Evolutionary conservation across 2,888 invertebrate species (phyloP), one percentile per base, ranked within the genome.

Genomic region (Pharmacophagus antenor): DNA sequence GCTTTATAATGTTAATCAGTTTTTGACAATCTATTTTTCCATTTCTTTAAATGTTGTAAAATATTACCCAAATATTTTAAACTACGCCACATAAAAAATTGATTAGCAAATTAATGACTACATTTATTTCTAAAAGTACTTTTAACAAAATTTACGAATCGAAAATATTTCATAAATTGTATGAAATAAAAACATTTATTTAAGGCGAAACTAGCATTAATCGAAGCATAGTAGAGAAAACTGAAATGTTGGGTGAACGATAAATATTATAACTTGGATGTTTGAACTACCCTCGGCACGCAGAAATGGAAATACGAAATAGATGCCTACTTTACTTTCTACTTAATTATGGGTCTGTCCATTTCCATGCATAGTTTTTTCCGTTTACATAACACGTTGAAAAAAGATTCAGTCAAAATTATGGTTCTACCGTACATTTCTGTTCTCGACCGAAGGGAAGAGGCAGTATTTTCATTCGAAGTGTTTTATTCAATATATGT

Each of bases 241-340:
- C 44, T 44, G 25, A 44, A 54, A 46, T 54, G 27, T 27, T 27
- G 44, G 15, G 25, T 25, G 44, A 44, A 54, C 25, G 44, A 54
- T 54, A 25, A 8, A 41, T 22, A 42, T 46, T 54, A 54, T 42
- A 54, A 54, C 21, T 53, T 44, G 21, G 44, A 44, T 54, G 25
- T 44, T 44, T 54, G 25, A 54, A 54, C 54, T 44, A 46, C 25
- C 27, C 44, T 23, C 54, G 37, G 37, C 10, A 44, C 25, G 20
- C 44, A 44, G 20, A 27, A 44, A 25, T 25, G 54, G 54, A 54
- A 46, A 96, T 27, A 18, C 27, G 54, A 44, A 44, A 44, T 46
- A 44, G 44, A 44, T 25, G 44, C 44, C 25, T 18, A 42, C 15
- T 42, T 23, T 17, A 25, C 53, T 22, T 25, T 21, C 42, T 22